Base-by-base conservation (phyloP, 2,797 vertebrate species). In the Anas georgica region DNA sequence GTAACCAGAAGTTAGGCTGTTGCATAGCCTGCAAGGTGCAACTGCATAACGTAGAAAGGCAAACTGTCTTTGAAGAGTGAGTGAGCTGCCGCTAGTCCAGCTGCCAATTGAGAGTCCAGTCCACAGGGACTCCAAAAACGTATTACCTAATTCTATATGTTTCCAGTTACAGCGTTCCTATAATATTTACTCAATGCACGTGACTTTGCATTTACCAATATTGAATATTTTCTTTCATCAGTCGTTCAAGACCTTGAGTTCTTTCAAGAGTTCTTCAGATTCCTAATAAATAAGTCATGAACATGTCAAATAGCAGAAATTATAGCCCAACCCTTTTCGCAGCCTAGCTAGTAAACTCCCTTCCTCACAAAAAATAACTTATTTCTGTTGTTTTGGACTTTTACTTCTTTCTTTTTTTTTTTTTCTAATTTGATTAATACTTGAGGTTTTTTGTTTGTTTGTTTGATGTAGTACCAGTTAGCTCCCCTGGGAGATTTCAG, bases 281-380 rank as follows among this genome's bases (percentile, higher is more conserved):
- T 76, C 20, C 83, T 12, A 20, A 4, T 72, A 50, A 84, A 23
- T 82, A 60, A 45, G 0, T 0, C 77, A 12, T 0, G 1, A 41
- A 12, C 58, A 35, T 0, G 1, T 50, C 11, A 55, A 59, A 43
- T n/a, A 63, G 59, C 13, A 76, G 12, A 87, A 85, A 79, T 84
- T 4, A 10, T 50, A 52, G 35, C 26, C 14, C 58, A 50, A 62
- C 7, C 5, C 4, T 17, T 58, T 76, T 64, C 66, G 9, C 66
- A 46, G 59, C 25, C 56, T 80, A 80, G 45, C 41, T 69, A 28
- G 60, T 69, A 64, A 73, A 73, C 23, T 68, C 15, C 7, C 12
- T 33, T 64, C n/a, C 43, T 90, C 16, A 28, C 10, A 7, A 17
- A 45, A 75, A 52, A 2, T 18, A 31, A 52, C 31, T 84, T 69